phyloP scores from a whole-genome alignment of 2,113 vertebrate species.

The Archilochus colubris region DNA sequence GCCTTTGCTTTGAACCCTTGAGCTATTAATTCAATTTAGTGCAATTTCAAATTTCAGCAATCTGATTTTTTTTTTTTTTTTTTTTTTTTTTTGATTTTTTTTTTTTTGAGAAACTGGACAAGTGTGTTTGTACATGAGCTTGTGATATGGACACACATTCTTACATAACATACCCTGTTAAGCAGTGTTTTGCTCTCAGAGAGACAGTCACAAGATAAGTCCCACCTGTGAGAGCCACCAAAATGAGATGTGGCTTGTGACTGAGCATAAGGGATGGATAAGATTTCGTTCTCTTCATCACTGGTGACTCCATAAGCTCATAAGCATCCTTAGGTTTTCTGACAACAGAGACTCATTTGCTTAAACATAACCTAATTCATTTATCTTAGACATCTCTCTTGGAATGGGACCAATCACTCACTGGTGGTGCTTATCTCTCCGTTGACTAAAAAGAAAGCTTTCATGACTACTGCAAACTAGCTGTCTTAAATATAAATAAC shows the following conservation, averaged over 20 bases:
- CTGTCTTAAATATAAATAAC: background rate
- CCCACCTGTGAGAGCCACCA: background rate
- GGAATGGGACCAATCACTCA: accelerated
- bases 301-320: background rate
- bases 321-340: background rate
- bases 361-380: background rate
- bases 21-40: background rate
- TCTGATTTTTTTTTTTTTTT: too few species aligned
- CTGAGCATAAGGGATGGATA: background rate
- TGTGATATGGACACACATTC: background rate
- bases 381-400: background rate
- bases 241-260: background rate
- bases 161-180: background rate
- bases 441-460: background rate
- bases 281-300: background rate
- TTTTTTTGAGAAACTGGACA: background rate
- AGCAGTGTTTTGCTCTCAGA: background rate
- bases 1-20: background rate
- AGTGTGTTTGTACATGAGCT: background rate
- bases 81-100: background rate
- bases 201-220: background rate
- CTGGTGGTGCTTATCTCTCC: background rate
- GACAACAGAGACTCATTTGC: background rate
- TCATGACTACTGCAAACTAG: background rate
- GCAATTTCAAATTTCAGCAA: background rate